These are phyloP conservation scores for Xyliphius kryptos DNA, from an alignment of 2,113 vertebrate species.

Conservation along the genomic window DNA sequence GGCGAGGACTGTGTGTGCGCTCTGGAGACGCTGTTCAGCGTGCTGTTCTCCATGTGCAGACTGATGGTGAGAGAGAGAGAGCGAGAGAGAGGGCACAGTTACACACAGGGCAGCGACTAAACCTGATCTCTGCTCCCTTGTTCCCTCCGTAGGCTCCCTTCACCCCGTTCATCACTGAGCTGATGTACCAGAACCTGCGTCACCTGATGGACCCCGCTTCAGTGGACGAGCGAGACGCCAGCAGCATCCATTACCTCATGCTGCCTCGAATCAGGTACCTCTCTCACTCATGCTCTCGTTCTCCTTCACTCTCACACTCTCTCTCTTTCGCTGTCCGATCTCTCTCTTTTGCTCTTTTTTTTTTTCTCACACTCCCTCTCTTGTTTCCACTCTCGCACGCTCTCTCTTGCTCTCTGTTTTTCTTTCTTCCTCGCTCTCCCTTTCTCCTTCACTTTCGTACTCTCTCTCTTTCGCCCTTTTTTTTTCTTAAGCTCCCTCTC, in stretches of 20 bases:
- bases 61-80: slow-evolving; percentile 82
- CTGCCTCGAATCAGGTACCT: slow-evolving; percentile 66
- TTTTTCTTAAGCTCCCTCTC: too few relatives aligned
- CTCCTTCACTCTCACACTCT: not conserved
- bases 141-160: slow-evolving; percentile 79
- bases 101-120: too few relatives aligned
- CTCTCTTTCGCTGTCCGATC: not conserved
- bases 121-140: slow-evolving; percentile 6
- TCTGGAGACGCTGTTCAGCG: slow-evolving; percentile 90
- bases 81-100: too few relatives aligned
- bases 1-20: slow-evolving; percentile 83
- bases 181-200: slow-evolving; percentile 96
- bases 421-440: too few relatives aligned
- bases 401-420: too few relatives aligned
- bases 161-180: slow-evolving; percentile 95
- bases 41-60: slow-evolving; percentile 93
- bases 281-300: not conserved
- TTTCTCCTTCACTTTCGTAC: too few relatives aligned
- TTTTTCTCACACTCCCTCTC: too few relatives aligned
- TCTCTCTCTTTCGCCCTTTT: too few relatives aligned
- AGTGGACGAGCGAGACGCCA: slow-evolving; percentile 77
- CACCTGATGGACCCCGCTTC: slow-evolving; percentile 79
- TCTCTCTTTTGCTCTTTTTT: too few relatives aligned
- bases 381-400: too few relatives aligned
- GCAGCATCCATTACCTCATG: slow-evolving; percentile 98